A percentile compares a stretch with the other conserved stretches of the same genome.
These are phyloP conservation scores for Aphelenchoides bicaudatus DNA, from an alignment of 2,888 invertebrate genomes.

Conservation along the genomic window DNA sequence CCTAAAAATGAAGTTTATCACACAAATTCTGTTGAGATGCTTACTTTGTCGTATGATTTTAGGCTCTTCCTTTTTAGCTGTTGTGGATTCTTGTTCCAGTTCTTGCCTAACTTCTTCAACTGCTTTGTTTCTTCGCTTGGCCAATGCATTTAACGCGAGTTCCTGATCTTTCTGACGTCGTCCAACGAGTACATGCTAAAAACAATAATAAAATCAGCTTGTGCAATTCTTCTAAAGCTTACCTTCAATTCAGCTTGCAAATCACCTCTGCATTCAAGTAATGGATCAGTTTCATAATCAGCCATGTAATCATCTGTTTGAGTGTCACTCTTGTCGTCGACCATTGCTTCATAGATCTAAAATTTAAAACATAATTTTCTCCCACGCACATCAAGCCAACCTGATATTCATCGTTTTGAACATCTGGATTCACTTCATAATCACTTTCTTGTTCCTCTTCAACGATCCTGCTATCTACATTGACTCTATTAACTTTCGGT, in stretches of 20 bases:
- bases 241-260: constrained; percentile 9
- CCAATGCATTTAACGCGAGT: neutral
- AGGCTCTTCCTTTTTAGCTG: too few relatives aligned
- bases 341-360: constrained; percentile 6
- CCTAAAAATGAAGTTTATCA: too few relatives aligned
- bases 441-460: neutral
- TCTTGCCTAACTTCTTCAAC: constrained; percentile 1
- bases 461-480: too few relatives aligned
- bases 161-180: constrained; percentile 1
- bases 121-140: neutral
- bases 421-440: neutral
- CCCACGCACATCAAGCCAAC: neutral
- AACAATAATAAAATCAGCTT: neutral
- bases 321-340: neutral
- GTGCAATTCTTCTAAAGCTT: neutral
- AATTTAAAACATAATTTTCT: neutral
- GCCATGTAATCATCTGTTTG: neutral
- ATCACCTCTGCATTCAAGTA: neutral
- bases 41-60: too few relatives aligned
- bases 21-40: too few relatives aligned
- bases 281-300: neutral
- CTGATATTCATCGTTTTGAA: neutral
- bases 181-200: neutral
- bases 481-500: too few relatives aligned
- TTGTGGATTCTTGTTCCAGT: neutral